Percentiles rank a stretch among this genome's conserved stretches.
phyloP scores from a whole-genome alignment of 2,113 vertebrate genomes.

The Brachionichthys hirsutus region DNA sequence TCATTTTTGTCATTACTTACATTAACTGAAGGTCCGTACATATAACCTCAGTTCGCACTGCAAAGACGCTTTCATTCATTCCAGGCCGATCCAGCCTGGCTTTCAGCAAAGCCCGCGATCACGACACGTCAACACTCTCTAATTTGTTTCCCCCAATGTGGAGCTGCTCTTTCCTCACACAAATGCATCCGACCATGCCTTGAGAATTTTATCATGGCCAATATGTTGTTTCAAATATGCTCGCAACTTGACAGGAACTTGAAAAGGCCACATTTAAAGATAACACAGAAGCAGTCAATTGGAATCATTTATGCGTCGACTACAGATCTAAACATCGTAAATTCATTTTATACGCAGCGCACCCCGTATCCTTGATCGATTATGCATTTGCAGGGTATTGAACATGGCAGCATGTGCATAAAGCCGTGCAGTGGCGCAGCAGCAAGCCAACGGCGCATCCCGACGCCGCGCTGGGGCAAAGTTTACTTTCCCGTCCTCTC shows the following conservation, averaged over 20 bases:
- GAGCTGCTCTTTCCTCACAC: neutral
- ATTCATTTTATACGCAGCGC: neutral
- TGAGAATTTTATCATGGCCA: too few species aligned
- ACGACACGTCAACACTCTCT: neutral
- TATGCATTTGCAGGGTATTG: neutral
- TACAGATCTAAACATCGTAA: too few species aligned
- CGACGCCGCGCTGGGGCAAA: neutral
- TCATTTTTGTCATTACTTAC: too few species aligned
- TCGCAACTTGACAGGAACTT: too few species aligned
- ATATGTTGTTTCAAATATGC: too few species aligned
- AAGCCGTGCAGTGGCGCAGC: constrained; percentile 15
- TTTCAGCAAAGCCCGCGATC: neutral
- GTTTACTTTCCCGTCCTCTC: constrained; percentile 28
- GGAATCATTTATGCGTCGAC: neutral
- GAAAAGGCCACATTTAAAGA: too few species aligned
- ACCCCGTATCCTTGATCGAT: neutral
- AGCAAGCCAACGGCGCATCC: constrained; percentile 17
- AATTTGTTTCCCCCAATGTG: neutral
- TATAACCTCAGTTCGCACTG: too few species aligned
- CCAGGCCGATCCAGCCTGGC: neutral
- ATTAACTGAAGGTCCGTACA: too few species aligned
- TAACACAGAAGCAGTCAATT: neutral
- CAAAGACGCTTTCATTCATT: too few species aligned
- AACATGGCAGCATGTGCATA: constrained; percentile 3
- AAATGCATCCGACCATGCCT: neutral